phyloP scores from a whole-genome alignment of 2,113 vertebrate genomes.

The Oxygymnocypris stewartii region DNA sequence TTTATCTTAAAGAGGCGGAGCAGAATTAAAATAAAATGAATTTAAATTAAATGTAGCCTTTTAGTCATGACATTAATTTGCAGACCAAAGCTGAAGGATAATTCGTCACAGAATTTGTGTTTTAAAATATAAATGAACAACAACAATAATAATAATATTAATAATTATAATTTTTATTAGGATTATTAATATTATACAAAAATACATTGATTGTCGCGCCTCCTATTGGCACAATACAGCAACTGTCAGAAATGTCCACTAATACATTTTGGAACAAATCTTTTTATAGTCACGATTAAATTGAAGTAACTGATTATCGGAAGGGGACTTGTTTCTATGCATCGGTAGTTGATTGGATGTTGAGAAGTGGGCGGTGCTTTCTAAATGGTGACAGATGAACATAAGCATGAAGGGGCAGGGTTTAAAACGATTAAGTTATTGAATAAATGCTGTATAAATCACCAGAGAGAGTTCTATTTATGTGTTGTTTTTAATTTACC shows the following conservation, averaged over 20 bases:
- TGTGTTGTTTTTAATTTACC: background rate
- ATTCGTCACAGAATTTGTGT: background rate
- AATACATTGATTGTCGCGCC: background rate
- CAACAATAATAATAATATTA: background rate
- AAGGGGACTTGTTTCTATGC: background rate
- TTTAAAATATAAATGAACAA: background rate
- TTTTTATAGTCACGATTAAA: background rate
- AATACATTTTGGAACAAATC: background rate
- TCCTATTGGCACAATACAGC: no score
- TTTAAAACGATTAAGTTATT: no score
- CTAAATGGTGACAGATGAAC: no score
- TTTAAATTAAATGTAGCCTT: background rate
- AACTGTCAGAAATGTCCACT: background rate
- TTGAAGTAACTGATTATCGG: background rate
- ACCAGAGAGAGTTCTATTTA: background rate
- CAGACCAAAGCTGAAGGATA: background rate
- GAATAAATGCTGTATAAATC: background rate
- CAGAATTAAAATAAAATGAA: background rate
- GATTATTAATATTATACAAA: background rate
- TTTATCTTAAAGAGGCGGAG: background rate
- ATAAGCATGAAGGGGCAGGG: no score
- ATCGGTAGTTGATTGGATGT: background rate
- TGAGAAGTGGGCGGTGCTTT: background rate
- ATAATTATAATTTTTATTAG: background rate
- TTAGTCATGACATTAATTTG: background rate